phyloP scores from a whole-genome alignment of 2,888 invertebrate species.

The Drosophila affinis region DNA sequence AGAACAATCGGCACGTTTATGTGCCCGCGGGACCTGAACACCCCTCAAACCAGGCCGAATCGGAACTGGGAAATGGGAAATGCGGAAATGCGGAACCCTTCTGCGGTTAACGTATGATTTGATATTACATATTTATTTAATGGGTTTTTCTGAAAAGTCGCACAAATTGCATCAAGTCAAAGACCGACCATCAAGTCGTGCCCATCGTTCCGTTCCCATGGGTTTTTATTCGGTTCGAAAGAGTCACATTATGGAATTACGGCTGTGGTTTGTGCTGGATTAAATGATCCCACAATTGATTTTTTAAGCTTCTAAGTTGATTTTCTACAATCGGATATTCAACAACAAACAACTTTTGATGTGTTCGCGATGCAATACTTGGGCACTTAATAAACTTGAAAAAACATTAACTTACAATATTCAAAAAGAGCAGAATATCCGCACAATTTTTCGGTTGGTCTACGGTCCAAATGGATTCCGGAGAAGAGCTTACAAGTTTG shows the following conservation, averaged over 20 bases:
- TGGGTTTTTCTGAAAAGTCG: conserved; percentile 38
- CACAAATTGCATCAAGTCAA: conserved; percentile 18
- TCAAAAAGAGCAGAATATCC: conserved; percentile 6
- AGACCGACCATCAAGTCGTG: conserved; percentile 8
- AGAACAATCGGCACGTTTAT: conserved; percentile 74
- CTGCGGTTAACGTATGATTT: conserved; percentile 43
- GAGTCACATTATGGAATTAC: neutral
- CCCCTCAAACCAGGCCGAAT: neutral
- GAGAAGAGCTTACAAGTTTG: neutral
- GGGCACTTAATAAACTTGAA: neutral
- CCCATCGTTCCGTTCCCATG: conserved; percentile 4
- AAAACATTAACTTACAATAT: conserved; percentile 13
- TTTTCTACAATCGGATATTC: neutral
- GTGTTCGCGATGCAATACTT: neutral
- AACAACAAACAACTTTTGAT: no score
- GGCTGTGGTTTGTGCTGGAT: neutral
- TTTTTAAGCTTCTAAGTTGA: neutral
- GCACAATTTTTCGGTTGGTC: neutral
- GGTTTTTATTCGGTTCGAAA: neutral
- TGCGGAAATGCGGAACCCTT: conserved; percentile 36
- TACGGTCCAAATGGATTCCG: neutral
- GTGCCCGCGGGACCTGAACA: conserved; percentile 52
- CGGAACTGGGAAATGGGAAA: neutral
- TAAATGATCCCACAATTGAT: neutral
- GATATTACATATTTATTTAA: conserved; percentile 37